Base-by-base conservation (phyloP, 2,113 vertebrate genomes). In the Emydura subglobosa region DNA sequence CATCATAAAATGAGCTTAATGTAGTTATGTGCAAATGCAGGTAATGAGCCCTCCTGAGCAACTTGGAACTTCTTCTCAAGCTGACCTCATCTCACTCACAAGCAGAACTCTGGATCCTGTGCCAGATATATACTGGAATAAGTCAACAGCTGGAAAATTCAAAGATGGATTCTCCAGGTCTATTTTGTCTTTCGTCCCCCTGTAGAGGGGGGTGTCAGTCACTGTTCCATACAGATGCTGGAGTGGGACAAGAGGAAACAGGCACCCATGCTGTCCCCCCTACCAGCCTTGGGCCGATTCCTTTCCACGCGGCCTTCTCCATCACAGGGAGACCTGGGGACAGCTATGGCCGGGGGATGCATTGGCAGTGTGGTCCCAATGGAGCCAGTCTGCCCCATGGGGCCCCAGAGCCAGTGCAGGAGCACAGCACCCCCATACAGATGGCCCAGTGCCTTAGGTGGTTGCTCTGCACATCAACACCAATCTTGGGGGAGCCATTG, bases 211-310 rank as follows among this genome's bases (percentile, higher is more conserved):
- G 39, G 72, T 80, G 51, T 10, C 0, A 0, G 50, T 79, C 49
- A 19, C 22, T 31, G 34, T 53, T 47, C 17, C 65, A 17, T n/a
- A n/a, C 25, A 50, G 82, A 74, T 1, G 1, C 90, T 4, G 29
- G n/a, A 51, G n/a, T 16, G 86, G 31, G n/a, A 78, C 17, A 22
- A 2, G 2, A 51, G 53, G 65, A 47, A 51, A 21, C 10, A 19
- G n/a, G 42, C 11, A 25, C 6, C 44, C 27, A 39, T 2, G 0
- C 1, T 49, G n/a, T 5, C 0, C 3, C 22, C 61, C 21, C 72
- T 31, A 27, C 10, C 27, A 76, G 4, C 2, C 13, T 42, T 44
- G 47, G 31, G 21, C 47, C 49, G 27, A 80, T 1, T 21, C 78
- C 9, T 79, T 49, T 61, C 82, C 10, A 44, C 25, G 34, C 19